These are phyloP conservation scores for Drosophila helvetica DNA, from an alignment of 2,888 invertebrate genomes.

Conservation along the genomic window DNA sequence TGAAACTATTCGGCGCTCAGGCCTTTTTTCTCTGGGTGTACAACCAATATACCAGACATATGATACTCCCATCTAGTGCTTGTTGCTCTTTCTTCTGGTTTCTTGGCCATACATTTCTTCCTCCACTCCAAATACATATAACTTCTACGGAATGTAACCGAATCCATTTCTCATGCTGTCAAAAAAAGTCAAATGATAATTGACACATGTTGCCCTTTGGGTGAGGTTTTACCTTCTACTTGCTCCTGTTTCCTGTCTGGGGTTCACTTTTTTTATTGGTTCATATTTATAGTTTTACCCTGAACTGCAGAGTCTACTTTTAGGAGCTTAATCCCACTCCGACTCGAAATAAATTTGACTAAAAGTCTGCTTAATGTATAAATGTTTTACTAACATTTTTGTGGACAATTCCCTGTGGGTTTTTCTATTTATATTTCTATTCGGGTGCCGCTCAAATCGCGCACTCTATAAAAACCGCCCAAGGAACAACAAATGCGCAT, in stretches of 20 bases:
- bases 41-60: no score
- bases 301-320: not conserved
- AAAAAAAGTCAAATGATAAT: slow-evolving; percentile 71
- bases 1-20: no score
- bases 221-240: slow-evolving; percentile 8
- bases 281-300: not conserved
- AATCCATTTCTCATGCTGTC: slow-evolving; percentile 63
- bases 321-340: no score
- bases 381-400: slow-evolving; percentile 14
- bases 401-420: not conserved
- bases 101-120: no score
- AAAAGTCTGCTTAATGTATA: slow-evolving; percentile 33
- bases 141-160: no score
- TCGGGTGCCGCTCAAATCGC: not conserved
- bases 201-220: slow-evolving; percentile 68
- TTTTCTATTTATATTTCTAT: slow-evolving; percentile 7
- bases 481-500: slow-evolving; percentile 60
- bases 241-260: not conserved
- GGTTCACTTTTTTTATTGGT: not conserved
- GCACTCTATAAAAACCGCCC: slow-evolving; percentile 41
- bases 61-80: no score
- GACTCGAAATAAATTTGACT: slow-evolving; percentile 16
- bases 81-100: no score
- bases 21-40: no score
- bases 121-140: no score